Base-by-base conservation (phyloP, 2,113 vertebrate genomes). In the Cheirogaleus medius region DNA sequence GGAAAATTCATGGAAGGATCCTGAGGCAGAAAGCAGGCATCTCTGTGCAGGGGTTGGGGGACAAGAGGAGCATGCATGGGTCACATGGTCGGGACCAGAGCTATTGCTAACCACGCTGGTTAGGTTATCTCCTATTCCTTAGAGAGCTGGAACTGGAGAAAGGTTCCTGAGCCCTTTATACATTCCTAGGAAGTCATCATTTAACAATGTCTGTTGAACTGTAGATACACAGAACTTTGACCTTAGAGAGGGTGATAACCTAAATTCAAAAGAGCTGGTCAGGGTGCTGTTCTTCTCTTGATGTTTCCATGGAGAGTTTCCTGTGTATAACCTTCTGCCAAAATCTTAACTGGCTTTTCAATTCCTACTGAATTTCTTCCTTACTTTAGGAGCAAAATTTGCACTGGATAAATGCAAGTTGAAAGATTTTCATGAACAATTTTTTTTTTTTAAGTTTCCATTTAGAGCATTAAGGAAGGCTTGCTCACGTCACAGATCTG, bases 321-420 rank as follows among this genome's bases (percentile, higher is more conserved):
- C 12, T 68, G 10, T 49, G n/a, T 80, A 21, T 49, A 56, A 78
- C 18, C 60, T 78, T 13, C 29, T 2, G 74, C 9, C 14, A 66
- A 87, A 91, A 64, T 87, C 42, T 69, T 93, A 63, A 91, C 42
- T 77, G 91, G 13, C 21, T 87, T 94, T 93, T 71, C 21, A 71
- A 52, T 69, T 87, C 87, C 20, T 82, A 42, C 60, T 56, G 76
- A 42, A 90, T 83, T 47, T 95, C 63, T 77, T 66, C 14, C 12
- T 84, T 25, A 88, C 44, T 73, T 92, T 88, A 84, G 76, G 17
- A 68, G 5, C 20, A 78, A 54, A 27, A n/a, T 88, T 88, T 78
- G 8, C 15, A 66, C 69, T 73, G 73, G 32, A 39, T 13, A 81
- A 52, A 74, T 52, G 64, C 4, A 39, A 71, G 32, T 56, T 77